These are phyloP conservation scores for Fulmarus glacialis DNA, from an alignment of 2,113 vertebrate genomes.

Conservation along the genomic window DNA sequence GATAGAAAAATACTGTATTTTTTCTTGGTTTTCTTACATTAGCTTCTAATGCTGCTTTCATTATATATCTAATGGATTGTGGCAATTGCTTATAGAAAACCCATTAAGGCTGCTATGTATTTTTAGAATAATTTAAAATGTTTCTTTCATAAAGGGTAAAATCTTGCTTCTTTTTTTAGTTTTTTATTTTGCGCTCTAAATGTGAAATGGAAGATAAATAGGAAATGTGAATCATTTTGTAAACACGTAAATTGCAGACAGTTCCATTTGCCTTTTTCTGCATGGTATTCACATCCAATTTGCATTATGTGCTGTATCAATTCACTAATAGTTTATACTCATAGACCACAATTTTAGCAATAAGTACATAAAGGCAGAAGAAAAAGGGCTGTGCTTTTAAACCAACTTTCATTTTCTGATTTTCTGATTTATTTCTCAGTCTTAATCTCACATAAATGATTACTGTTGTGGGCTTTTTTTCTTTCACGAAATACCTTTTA, in stretches of 20 bases:
- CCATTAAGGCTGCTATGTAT: not conserved
- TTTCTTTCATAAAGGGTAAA: not conserved
- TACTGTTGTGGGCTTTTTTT: not conserved
- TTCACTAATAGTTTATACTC: not conserved
- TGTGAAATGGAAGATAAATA: not conserved
- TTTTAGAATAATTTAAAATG: constrained; percentile 6
- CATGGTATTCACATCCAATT: not conserved
- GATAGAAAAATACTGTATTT: not conserved
- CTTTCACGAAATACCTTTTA: not conserved
- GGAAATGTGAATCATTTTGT: not conserved
- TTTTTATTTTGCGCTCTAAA: not conserved
- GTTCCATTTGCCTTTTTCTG: not conserved
- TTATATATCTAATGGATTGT: not conserved
- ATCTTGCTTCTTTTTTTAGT: not conserved
- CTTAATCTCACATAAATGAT: not conserved
- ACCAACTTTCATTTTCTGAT: not conserved
- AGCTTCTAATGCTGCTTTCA: not conserved
- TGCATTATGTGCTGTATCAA: not conserved
- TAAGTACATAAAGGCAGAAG: not conserved
- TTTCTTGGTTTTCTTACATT: not conserved
- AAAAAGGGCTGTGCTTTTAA: not conserved
- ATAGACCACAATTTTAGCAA: not conserved
- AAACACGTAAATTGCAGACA: not conserved
- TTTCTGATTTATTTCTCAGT: not conserved
- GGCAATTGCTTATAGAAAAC: not conserved